These are phyloP conservation scores for Saguinus midas DNA, from an alignment of 2,113 vertebrate genomes.

Conservation along the genomic window DNA sequence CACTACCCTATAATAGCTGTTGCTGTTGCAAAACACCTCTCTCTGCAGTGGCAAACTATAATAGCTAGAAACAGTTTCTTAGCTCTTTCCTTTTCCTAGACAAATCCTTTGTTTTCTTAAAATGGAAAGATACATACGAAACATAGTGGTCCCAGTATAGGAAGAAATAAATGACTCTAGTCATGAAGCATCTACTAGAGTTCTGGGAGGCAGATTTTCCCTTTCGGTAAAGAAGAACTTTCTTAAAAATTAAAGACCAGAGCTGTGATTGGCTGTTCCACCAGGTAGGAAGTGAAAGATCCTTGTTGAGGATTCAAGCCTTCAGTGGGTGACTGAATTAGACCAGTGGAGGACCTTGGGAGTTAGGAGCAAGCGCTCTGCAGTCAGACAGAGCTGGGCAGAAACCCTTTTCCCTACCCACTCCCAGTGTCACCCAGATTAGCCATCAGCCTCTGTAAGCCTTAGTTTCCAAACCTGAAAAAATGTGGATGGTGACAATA, in stretches of 20 bases:
- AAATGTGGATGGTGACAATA: no score
- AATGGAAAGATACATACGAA: constrained; percentile 15
- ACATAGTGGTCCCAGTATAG: not conserved
- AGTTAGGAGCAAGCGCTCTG: not conserved
- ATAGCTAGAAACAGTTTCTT: not conserved
- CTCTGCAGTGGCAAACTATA: not conserved
- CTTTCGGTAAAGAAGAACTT: not conserved
- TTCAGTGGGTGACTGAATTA: not conserved
- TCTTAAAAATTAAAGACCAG: not conserved
- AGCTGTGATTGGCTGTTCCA: not conserved
- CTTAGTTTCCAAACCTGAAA: not conserved
- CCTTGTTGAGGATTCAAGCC: not conserved
- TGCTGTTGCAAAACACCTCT: not conserved
- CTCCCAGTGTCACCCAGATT: not conserved
- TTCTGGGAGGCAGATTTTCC: not conserved
- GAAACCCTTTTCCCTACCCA: not conserved
- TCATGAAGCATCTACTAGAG: not conserved
- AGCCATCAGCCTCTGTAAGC: not conserved
- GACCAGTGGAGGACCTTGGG: not conserved
- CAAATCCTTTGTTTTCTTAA: constrained; percentile 11
- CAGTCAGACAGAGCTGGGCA: no score
- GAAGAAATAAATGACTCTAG: not conserved
- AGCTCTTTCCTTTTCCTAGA: not conserved
- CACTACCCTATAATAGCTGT: not conserved
- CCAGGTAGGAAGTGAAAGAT: not conserved